phyloP scores from a whole-genome alignment of 1,140 invertebrate genomes.

The Sipha flava region DNA sequence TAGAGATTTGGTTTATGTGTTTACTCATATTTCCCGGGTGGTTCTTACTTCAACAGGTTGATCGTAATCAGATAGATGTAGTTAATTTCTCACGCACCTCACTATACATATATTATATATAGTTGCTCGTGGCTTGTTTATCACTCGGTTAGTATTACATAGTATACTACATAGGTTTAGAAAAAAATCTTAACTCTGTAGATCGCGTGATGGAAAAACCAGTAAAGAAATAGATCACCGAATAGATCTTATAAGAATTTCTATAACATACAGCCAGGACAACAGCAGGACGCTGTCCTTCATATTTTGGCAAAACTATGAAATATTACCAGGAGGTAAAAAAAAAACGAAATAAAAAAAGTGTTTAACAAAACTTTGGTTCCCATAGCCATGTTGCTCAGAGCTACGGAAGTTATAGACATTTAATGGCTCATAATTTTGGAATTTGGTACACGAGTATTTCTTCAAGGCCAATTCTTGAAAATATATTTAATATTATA shows the following conservation, averaged over 20 bases:
- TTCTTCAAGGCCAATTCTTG: background rate
- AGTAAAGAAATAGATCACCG: background rate
- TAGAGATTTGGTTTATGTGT: conserved; percentile 8
- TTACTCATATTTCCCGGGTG: conserved; percentile 8
- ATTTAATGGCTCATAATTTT: background rate
- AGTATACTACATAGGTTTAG: background rate
- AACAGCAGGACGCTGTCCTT: background rate
- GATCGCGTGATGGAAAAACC: background rate
- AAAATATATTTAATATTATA: background rate
- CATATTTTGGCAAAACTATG: background rate
- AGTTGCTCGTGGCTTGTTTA: background rate
- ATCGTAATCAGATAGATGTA: conserved; percentile 4
- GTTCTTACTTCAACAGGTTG: background rate
- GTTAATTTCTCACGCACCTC: conserved; percentile 16
- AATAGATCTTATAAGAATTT: background rate
- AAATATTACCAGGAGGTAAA: background rate
- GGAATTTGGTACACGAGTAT: background rate
- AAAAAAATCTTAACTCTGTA: background rate
- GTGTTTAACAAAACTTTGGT: background rate
- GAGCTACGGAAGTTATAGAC: background rate
- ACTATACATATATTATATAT: background rate
- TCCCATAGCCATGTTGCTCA: background rate
- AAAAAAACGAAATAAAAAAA: background rate
- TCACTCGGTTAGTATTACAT: background rate
- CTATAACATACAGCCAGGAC: too few relatives aligned